Evolutionary conservation across 2,797 vertebrate genomes (phyloP).

Genomic region (Serranus cabrilla): DNA sequence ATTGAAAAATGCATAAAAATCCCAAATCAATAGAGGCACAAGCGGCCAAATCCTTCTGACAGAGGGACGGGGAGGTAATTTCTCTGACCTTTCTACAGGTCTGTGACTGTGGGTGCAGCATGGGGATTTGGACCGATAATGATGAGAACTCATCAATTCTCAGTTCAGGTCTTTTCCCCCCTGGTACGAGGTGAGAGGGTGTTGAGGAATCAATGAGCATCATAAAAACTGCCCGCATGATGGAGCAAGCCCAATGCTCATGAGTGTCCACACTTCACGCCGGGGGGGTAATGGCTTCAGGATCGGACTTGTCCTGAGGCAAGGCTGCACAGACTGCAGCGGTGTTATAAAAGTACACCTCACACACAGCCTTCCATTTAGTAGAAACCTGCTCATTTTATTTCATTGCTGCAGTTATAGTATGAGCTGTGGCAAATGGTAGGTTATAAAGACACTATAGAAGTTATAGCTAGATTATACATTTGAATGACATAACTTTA

Average conservation of each 20-base stretch:
- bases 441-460: neutral
- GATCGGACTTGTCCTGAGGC: constrained; percentile 40
- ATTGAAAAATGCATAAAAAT: constrained; percentile 54
- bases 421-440: constrained; percentile 5
- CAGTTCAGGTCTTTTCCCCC: constrained; percentile 44
- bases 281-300: constrained; percentile 15
- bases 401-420: constrained; percentile 16
- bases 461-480: neutral
- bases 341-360: constrained; percentile 13
- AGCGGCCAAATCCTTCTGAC: constrained; percentile 47
- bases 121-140: constrained; percentile 65
- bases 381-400: constrained; percentile 27
- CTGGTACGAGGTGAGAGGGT: constrained; percentile 18
- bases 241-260: constrained; percentile 48
- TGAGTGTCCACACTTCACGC: constrained; percentile 35
- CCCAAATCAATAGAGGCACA: constrained; percentile 57
- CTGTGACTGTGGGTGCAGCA: constrained; percentile 59
- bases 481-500: constrained; percentile 8
- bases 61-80: constrained; percentile 42
- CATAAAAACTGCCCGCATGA: constrained; percentile 58
- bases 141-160: constrained; percentile 72
- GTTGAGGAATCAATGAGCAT: constrained; percentile 70
- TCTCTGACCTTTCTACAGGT: constrained; percentile 75
- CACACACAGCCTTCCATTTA: neutral
- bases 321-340: constrained; percentile 11